Conservation (phyloP, 2,113 vertebrate species). For the Notiomystis cincta region DNA sequence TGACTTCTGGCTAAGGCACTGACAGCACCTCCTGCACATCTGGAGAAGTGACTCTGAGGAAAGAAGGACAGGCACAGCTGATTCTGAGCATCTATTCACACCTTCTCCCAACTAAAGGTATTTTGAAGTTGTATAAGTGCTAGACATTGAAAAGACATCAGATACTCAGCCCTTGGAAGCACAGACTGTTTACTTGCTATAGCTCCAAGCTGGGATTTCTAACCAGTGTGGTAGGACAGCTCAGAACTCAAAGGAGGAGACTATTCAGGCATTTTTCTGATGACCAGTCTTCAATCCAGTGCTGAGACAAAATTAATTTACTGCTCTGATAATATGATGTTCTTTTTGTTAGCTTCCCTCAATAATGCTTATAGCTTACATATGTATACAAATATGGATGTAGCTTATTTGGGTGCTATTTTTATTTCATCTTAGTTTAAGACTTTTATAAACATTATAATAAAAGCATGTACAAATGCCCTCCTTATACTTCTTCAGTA, state of each 20-base stretch:
- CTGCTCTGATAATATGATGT: background rate
- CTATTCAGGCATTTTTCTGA: background rate
- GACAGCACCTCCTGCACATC: background rate
- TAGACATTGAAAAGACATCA: background rate
- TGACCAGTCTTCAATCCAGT: background rate
- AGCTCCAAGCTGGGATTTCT: background rate
- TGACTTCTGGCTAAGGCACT: background rate
- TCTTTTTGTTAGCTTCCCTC: background rate
- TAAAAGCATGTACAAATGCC: background rate
- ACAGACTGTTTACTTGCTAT: background rate
- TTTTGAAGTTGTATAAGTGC: background rate
- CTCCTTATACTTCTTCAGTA: background rate
- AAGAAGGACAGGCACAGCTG: background rate
- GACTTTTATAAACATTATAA: background rate
- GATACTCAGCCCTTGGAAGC: background rate
- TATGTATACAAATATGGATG: background rate
- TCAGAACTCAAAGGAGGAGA: background rate
- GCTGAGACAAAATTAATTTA: background rate
- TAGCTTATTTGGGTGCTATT: background rate
- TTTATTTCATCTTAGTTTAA: slow-evolving; percentile 12
- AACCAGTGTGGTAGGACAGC: background rate
- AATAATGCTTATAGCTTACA: background rate
- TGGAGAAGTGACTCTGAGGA: background rate
- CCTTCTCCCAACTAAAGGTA: background rate
- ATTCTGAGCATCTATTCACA: background rate